Conservation (phyloP, 2,797 vertebrate genomes). For the Adelosebastes latens region DNA sequence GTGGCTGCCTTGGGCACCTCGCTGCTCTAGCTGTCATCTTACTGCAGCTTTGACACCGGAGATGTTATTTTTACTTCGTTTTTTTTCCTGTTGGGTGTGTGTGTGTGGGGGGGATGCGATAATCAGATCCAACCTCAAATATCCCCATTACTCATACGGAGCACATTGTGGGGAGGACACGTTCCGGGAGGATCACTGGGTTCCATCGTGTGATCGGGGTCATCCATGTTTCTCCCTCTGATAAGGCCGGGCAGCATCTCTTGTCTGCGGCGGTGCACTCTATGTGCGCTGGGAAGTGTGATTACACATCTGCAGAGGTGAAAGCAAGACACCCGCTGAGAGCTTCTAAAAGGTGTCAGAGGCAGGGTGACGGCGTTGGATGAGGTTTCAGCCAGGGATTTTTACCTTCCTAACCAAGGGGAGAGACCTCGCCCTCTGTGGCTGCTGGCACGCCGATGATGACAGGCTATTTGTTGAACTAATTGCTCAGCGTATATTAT, state of each 20-base stretch:
- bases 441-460: not conserved
- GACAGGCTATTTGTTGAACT: constrained; percentile 43
- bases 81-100: not conserved
- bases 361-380: constrained; percentile 44
- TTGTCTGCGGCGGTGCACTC: constrained; percentile 59
- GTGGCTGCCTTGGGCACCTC: constrained; percentile 72
- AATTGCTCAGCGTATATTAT: constrained; percentile 27
- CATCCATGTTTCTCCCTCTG: constrained; percentile 78
- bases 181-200: constrained; percentile 72
- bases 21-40: constrained; percentile 71
- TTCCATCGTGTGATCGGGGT: constrained; percentile 68
- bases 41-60: constrained; percentile 59
- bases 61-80: constrained; percentile 54
- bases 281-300: constrained; percentile 58
- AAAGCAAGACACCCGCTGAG: constrained; percentile 67
- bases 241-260: constrained; percentile 78
- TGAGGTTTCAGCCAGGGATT: constrained; percentile 40
- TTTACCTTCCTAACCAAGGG: constrained; percentile 33
- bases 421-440: constrained; percentile 34
- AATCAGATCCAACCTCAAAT: constrained; percentile 61
- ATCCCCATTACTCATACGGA: constrained; percentile 59
- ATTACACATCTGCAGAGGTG: constrained; percentile 72
- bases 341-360: constrained; percentile 68
- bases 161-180: constrained; percentile 64
- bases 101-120: constrained; percentile 13